Conservation (phyloP, 2,888 invertebrate species). For the Hydropsyche betteni region DNA sequence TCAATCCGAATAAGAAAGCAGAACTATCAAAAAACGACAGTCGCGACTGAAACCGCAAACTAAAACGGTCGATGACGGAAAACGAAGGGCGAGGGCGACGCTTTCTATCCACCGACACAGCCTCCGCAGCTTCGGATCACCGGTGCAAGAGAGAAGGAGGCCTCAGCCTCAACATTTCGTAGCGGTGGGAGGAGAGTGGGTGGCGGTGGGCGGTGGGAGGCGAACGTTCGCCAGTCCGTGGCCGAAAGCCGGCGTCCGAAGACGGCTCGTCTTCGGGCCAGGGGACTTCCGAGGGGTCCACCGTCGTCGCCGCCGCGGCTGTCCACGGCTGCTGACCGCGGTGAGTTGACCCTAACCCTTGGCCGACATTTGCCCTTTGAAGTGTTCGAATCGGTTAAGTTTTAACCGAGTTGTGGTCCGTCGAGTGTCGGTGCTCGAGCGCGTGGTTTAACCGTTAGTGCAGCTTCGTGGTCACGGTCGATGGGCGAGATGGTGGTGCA, state of each 20-base stretch:
- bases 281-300: not conserved
- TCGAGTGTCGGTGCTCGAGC: too few relatives aligned
- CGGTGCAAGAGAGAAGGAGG: not conserved
- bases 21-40: too few relatives aligned
- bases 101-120: not conserved
- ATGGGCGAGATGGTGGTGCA: not conserved
- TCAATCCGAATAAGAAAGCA: too few relatives aligned
- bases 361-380: not conserved
- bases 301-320: not conserved
- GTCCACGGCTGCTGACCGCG: conserved; percentile 14
- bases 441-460: not conserved
- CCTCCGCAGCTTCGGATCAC: not conserved
- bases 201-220: conserved; percentile 6
- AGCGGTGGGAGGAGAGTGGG: not conserved
- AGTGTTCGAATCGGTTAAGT: too few relatives aligned
- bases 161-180: not conserved
- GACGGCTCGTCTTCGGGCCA: not conserved
- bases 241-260: not conserved
- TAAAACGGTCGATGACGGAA: not conserved
- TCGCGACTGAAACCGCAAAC: too few relatives aligned
- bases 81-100: conserved; percentile 8
- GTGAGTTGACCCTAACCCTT: not conserved
- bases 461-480: conserved; percentile 19
- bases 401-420: not conserved
- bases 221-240: conserved; percentile 2